Evolutionary conservation across 2,113 vertebrate genomes (phyloP).

Genomic region (Tetrao urogallus): DNA sequence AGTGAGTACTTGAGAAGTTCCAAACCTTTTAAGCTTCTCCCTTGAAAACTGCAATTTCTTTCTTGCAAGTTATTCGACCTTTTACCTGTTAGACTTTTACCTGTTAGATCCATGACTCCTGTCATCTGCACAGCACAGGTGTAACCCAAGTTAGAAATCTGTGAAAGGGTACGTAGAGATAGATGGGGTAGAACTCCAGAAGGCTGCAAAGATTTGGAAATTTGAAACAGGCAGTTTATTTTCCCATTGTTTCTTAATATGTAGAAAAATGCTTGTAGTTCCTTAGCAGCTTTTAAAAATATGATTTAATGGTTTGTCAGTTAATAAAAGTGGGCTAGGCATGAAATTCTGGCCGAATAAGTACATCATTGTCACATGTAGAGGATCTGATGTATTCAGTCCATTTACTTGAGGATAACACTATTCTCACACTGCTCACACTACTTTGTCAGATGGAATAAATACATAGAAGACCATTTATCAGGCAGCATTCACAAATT

Average conservation of each 20-base stretch:
- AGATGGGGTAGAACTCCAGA: conserved; percentile 60
- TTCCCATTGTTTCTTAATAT: conserved; percentile 10
- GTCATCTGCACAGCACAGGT: conserved; percentile 82
- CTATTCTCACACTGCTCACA: not conserved
- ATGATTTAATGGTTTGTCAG: not conserved
- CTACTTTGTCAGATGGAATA: not conserved
- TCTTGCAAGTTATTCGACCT: conserved; percentile 88
- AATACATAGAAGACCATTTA: not conserved
- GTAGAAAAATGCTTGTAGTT: not conserved
- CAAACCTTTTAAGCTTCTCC: conserved; percentile 77
- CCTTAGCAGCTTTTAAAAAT: conserved; percentile 30
- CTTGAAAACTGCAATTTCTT: conserved; percentile 78
- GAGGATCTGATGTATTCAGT: accelerated
- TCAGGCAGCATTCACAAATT: not conserved
- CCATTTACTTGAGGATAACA: not conserved
- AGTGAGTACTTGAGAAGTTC: conserved; percentile 43
- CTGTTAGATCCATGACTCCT: conserved; percentile 75
- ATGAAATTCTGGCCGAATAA: conserved; percentile 14
- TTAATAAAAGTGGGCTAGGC: conserved; percentile 13
- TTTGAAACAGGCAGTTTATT: conserved; percentile 39
- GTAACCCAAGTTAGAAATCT: conserved; percentile 81
- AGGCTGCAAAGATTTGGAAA: conserved; percentile 13
- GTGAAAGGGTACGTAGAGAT: conserved; percentile 78
- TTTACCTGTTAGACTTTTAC: conserved; percentile 81
- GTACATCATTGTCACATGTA: not conserved